Evolutionary conservation across 2,888 invertebrate species (phyloP), one percentile per base, ranked within the genome.

Genomic region (Altica lythri): DNA sequence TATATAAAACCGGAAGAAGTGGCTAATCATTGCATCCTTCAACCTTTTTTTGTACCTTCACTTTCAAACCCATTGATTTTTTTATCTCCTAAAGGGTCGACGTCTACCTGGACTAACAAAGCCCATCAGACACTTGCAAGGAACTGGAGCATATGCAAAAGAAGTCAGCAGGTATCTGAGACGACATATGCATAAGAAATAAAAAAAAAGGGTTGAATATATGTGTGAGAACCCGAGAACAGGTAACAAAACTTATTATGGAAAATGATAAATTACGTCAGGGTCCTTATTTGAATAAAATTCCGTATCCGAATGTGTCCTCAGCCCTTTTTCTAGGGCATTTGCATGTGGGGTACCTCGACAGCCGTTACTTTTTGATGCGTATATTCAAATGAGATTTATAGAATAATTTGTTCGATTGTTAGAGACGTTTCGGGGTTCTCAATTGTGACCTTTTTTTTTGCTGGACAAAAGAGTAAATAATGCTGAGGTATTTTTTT

Each of bases 271-370:
- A 73, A 72, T 72, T 73, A 51, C 43, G 37, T 53, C 51, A 37
- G 53, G 53, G 48, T 63, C 68, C 71, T 72, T 66, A 72, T 73
- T 72, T 74, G 71, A 75, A 74, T 75, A 74, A 74, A 68, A 74
- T 75, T 75, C 73, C 72, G 66, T n/a, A n/a, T n/a, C n/a, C n/a
- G 67, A 74, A 73, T 37, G 72, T 75, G 73, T 74, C 75, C 74
- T 72, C 71, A 71, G 69, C 70, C 72, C 72, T 72, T 70, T n/a
- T n/a, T 64, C 55, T 27, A 65, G 64, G 64, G 67, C 71, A 74
- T 74, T 74, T 73, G 73, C 74, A 73, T 75, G 72, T 62, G 65
- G 69, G 61, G 60, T 57, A 57, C 40, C 8, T 60, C 54, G 45
- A 52, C 43, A 55, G 57, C 55, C 59, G 61, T 59, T 60, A 58